Evolutionary conservation across 2,797 vertebrate species (phyloP).

Genomic region (Siniperca obscura): DNA sequence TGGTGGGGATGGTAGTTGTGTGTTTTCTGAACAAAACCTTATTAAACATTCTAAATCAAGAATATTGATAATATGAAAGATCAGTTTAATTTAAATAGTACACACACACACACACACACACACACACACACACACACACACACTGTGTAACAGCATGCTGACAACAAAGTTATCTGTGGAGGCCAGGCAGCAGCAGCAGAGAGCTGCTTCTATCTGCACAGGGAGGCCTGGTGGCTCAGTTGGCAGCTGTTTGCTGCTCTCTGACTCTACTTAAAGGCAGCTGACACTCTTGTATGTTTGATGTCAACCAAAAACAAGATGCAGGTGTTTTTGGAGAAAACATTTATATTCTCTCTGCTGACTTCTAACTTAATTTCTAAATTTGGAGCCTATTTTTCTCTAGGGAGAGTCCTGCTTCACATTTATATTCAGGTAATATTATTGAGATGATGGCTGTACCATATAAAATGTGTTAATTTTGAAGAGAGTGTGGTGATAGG

Average conservation of each 20-base stretch:
- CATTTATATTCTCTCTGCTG: not conserved
- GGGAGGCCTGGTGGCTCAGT: constrained; percentile 66
- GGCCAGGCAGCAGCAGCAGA: constrained; percentile 76
- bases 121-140: too few species aligned
- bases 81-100: not conserved
- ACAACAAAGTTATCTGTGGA: constrained; percentile 74
- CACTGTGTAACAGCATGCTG: constrained; percentile 32
- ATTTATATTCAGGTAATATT: constrained; percentile 1
- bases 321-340: constrained; percentile 62
- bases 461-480: not conserved
- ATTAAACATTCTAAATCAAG: not conserved
- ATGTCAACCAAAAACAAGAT: constrained; percentile 76
- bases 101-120: not conserved
- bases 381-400: constrained; percentile 14
- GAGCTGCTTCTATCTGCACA: constrained; percentile 74
- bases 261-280: constrained; percentile 69
- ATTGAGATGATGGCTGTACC: not conserved
- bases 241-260: constrained; percentile 71
- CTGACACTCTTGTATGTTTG: constrained; percentile 67
- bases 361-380: constrained; percentile 7
- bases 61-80: not conserved
- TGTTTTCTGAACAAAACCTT: not conserved
- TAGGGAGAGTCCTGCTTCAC: not conserved
- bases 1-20: not conserved
- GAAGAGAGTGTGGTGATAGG: not conserved